These are phyloP conservation scores for Neostethus bicornis DNA, from an alignment of 2,797 vertebrate species.

Conservation along the genomic window DNA sequence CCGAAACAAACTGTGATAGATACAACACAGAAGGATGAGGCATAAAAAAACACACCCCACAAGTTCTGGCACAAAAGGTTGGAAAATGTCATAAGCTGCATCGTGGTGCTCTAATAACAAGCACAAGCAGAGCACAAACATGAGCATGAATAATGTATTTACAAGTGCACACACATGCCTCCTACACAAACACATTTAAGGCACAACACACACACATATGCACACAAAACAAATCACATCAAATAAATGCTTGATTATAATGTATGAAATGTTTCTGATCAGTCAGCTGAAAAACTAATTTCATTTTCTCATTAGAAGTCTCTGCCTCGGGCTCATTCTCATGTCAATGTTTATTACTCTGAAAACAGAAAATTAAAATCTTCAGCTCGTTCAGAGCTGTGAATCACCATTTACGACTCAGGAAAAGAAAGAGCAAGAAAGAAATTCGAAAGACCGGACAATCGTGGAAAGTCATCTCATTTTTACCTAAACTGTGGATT, in stretches of 20 bases:
- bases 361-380: conserved; percentile 98
- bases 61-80: conserved; percentile 64
- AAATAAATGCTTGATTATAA: conserved; percentile 99
- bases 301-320: conserved; percentile 98
- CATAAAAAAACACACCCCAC: conserved; percentile 44
- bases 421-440: conserved; percentile 27
- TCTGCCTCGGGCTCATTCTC: conserved; percentile 92
- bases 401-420: conserved; percentile 77
- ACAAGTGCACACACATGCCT: conserved; percentile 34
- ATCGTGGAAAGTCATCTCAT: conserved; percentile 76
- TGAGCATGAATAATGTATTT: conserved; percentile 71
- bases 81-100: conserved; percentile 65
- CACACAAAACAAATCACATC: conserved; percentile 69
- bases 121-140: conserved; percentile 51
- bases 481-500: conserved; percentile 75
- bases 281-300: conserved; percentile 99
- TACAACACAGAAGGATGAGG: conserved; percentile 58
- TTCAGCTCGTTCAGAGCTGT: conserved; percentile 86
- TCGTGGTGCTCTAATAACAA: conserved; percentile 64
- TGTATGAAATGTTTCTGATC: conserved; percentile 99
- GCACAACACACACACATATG: conserved; percentile 2
- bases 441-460: conserved; percentile 70
- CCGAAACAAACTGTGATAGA: conserved; percentile 47
- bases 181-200: conserved; percentile 12
- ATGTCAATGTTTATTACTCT: conserved; percentile 98